Base-by-base conservation (phyloP, 2,888 invertebrate species). In the Oligia fasciuncula region DNA sequence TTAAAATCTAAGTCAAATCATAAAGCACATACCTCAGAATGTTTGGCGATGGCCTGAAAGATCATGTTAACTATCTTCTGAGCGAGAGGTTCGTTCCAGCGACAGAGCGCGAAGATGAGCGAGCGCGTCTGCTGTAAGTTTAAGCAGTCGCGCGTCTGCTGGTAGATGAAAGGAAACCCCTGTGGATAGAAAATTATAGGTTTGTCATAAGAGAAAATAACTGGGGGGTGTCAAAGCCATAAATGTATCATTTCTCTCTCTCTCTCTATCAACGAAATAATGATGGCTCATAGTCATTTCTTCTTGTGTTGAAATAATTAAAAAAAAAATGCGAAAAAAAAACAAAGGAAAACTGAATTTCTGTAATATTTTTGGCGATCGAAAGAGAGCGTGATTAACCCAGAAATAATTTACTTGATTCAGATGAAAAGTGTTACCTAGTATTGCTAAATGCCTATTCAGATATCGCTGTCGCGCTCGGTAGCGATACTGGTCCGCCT, bases 141-240 rank as follows among this genome's bases (percentile, higher is more conserved):
- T 84, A 99, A 98, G 90, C 98, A 98, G 95, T 99, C 99, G 88
- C 99, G 98, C 74, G 99, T 99, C 97, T 99, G 99, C 95, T 99
- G 99, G 94, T 99, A 99, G 84, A 99, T 96, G 95, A 99, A 99
- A 54, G 99, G 98, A 94, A 99, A 99, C 23, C 98, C 98, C 98
- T 98, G 94, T 29, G 46, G 40, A 65, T 23, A 65, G 65, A 9
- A 65, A 65, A 23, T 40, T 40, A 35, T 40, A 23, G 11, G 23
- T 65, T 40, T 40, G 40, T 40, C 19, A 40, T 65, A 65, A 14
- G 4, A 19, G 40, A 65, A 19, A 40, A 65, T 35, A 63, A 65
- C 4, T 19, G 40, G 4, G 62, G 1, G 4, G 17, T 19, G 17
- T 17, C 35, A 63, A 62, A 62, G 8, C 3, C 17, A 63, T 35